These are phyloP conservation scores for Pyrgilauda ruficollis DNA, from an alignment of 2,113 vertebrate genomes.

Conservation along the genomic window DNA sequence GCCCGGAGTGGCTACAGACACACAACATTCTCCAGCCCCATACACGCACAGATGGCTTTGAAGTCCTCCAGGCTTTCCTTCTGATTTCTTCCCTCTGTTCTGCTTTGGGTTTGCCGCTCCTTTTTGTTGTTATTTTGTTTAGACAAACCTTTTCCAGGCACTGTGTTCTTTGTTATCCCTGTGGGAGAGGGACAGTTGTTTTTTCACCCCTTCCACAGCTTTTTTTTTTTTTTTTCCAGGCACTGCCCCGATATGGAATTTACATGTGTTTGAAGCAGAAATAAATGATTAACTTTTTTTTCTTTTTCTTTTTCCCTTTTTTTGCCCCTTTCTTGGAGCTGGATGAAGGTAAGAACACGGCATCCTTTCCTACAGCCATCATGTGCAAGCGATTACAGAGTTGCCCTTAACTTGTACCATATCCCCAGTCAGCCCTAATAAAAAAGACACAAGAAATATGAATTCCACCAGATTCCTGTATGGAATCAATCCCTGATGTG, in stretches of 20 bases:
- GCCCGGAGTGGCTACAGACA: not conserved
- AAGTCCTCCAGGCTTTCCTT: not conserved
- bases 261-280: conserved; percentile 46
- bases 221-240: not conserved
- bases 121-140: not conserved
- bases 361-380: conserved; percentile 33
- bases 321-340: not conserved
- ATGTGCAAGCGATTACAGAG: conserved; percentile 47
- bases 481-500: conserved; percentile 13
- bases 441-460: conserved; percentile 23
- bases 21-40: not conserved
- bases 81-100: not conserved
- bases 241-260: not conserved
- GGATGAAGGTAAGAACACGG: conserved; percentile 26
- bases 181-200: not conserved
- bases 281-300: not conserved
- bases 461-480: not conserved
- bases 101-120: not conserved
- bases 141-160: not conserved
- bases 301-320: not conserved
- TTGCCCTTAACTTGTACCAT: conserved; percentile 45
- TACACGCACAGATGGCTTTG: not conserved
- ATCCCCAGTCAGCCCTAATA: conserved; percentile 14
- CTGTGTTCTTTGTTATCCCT: not conserved
- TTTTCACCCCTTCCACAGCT: not conserved